phyloP scores from a whole-genome alignment of 2,888 invertebrate species.

The Cistogaster globosa region DNA sequence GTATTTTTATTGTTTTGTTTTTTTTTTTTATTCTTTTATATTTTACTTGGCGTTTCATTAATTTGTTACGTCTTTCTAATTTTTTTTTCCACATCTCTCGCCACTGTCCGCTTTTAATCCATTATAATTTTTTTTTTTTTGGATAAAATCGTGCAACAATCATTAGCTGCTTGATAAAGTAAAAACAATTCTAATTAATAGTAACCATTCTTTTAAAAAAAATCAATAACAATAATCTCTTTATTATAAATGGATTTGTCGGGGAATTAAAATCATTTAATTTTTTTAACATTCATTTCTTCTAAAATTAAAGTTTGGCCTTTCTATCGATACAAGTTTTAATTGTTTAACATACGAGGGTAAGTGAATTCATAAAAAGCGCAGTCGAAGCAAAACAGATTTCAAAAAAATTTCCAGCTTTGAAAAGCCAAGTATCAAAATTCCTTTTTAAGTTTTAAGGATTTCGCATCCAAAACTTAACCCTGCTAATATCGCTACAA shows the following conservation, averaged over 20 bases:
- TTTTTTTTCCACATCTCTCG: not conserved
- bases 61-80: constrained; percentile 17
- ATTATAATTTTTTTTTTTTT: not conserved
- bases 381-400: no score
- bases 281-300: not conserved
- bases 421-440: no score
- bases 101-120: not conserved
- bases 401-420: no score
- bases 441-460: no score
- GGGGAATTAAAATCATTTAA: constrained; percentile 2
- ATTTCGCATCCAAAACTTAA: no score
- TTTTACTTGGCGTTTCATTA: constrained; percentile 41
- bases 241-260: constrained; percentile 38
- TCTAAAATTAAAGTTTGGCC: no score
- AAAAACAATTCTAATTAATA: constrained; percentile 12
- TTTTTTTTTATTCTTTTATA: not conserved
- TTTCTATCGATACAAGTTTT: no score
- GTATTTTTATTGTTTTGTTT: constrained; percentile 23
- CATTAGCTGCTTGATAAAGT: constrained; percentile 16
- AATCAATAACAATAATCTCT: constrained; percentile 26
- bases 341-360: not conserved
- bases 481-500: no score
- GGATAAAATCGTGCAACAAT: constrained; percentile 33
- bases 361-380: no score
- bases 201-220: constrained; percentile 10